Evolutionary conservation across 2,797 vertebrate species (phyloP), one percentile per base, ranked within the genome.

Genomic region (Pseudochaenichthys georgianus): DNA sequence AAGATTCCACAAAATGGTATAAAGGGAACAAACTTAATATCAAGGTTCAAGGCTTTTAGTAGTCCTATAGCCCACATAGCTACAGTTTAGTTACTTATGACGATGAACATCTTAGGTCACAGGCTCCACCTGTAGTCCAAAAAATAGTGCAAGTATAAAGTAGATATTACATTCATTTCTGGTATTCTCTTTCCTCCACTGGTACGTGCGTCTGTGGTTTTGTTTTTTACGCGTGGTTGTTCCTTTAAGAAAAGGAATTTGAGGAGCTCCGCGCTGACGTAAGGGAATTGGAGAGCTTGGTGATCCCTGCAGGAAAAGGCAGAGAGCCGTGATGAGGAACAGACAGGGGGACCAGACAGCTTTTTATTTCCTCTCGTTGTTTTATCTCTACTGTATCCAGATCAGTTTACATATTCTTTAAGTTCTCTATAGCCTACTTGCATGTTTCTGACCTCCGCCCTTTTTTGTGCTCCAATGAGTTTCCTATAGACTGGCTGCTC

Each of bases 241-340:
- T 78, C 88, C 92, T 93, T 94, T 94, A 94, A 94, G 92, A 85
- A 62, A 54, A 52, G 74, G 86, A 84, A 85, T 76, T 71, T 81
- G 90, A 90, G 82, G 81, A 60, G 60, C 52, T 83, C 66, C 42
- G 77, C 81, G 60, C 83, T 93, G 90, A 94, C 91, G 93, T 93
- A 70, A 73, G 68, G 76, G 74, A 52, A 62, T 45, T 46, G 78
- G 82, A 80, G 91, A 83, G 75, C 68, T 61, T 75, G 64, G 54
- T 68, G 69, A n/a, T 17, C 50, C 65, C 82, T 21, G 73, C 73
- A 73, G 81, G 61, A 84, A 69, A 82, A 76, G 50, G 52, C 70
- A 73, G 65, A 89, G 67, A 64, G 64, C 75, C 28, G 77, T 58
- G 70, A 78, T 75, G 83, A 86, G 55, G 73, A 75, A 47, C 83